Evolutionary conservation across 2,888 invertebrate species (phyloP), one percentile per base, ranked within the genome.

Genomic region (Drosophila antonietae): DNA sequence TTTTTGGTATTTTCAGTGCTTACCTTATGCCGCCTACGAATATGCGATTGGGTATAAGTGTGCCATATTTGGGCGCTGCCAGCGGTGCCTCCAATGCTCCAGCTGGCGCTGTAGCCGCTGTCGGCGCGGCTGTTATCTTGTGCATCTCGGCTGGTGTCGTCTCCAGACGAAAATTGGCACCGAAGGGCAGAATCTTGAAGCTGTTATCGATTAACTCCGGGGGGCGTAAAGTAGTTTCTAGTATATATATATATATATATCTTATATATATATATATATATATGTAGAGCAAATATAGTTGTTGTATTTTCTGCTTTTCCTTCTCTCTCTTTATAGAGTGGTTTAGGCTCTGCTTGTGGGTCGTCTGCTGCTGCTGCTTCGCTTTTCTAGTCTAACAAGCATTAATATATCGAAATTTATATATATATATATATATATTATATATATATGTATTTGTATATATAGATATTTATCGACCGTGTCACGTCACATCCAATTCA

Each of bases 21-120:
- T 77, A 93, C 65, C 98, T 97, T 90, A 99, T 98, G 31, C 98
- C 99, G 67, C 99, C 98, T 59, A 99, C 98, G 93, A 99, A 99
- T 90, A 99, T 97, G 88, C 98, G 94, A 93, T 98, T 98, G 70
- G 98, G 98, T 88, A 98, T 97, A 73, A 98, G 94, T 39, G 98
- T 98, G 78, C 95, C 98, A 82, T 95, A 95, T 90, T 95, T 95
- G 93, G 95, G 78, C 93, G 92, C 92, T 37, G 93, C 90, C 69
- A 93, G 82, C 69, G 95, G 90, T 93, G 91, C 92, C 74, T 93
- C 93, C 68, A 93, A 70, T 51, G 86, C 59, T 60, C 87, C 85
- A 77, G 87, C 83, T 75, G 91, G 91, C 81, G 91, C 92, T 88
- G 91, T 84, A 76, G 90, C 64, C 43, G 87, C 91, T 69, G 91